phyloP scores from a whole-genome alignment of 2,113 vertebrate species.

The Solea senegalensis region DNA sequence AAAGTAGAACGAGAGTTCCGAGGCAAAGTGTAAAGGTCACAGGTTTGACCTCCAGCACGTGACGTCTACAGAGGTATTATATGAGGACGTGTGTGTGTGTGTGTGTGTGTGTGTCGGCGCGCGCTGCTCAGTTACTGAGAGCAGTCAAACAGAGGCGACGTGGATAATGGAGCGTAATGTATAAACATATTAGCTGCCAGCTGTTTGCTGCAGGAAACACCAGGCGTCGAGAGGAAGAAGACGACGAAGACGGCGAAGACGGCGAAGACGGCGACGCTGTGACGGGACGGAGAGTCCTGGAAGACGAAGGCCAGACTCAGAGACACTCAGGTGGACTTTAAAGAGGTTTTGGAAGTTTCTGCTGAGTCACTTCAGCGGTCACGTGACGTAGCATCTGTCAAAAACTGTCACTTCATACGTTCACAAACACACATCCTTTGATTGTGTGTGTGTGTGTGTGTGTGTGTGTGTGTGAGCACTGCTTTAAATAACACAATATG shows the following conservation, averaged over 20 bases:
- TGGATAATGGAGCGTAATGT: conserved; percentile 67
- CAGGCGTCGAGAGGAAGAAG: background rate
- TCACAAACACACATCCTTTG: background rate
- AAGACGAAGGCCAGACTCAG: too few relatives aligned
- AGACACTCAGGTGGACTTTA: too few relatives aligned
- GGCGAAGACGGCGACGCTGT: background rate
- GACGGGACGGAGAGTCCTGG: too few relatives aligned
- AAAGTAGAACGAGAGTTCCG: too few relatives aligned
- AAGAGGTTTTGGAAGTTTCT: background rate
- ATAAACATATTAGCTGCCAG: conserved; percentile 68
- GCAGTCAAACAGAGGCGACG: conserved; percentile 56
- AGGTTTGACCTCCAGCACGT: too few relatives aligned
- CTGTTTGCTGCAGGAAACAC: conserved; percentile 56
- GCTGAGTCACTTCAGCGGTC: too few relatives aligned
- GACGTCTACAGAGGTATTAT: too few relatives aligned
- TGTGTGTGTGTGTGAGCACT: conserved; percentile 16
- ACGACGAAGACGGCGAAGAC: background rate
- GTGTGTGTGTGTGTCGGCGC: background rate
- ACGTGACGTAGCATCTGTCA: too few relatives aligned
- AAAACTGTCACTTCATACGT: conserved; percentile 4
- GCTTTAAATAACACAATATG: conserved; percentile 65
- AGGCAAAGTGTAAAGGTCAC: too few relatives aligned
- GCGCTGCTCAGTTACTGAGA: conserved; percentile 52
- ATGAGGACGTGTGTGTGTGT: too few relatives aligned
- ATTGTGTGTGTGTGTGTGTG: conserved; percentile 3